Base-by-base conservation (phyloP, 2,888 invertebrate genomes). In the Raillietiella orientalis region DNA sequence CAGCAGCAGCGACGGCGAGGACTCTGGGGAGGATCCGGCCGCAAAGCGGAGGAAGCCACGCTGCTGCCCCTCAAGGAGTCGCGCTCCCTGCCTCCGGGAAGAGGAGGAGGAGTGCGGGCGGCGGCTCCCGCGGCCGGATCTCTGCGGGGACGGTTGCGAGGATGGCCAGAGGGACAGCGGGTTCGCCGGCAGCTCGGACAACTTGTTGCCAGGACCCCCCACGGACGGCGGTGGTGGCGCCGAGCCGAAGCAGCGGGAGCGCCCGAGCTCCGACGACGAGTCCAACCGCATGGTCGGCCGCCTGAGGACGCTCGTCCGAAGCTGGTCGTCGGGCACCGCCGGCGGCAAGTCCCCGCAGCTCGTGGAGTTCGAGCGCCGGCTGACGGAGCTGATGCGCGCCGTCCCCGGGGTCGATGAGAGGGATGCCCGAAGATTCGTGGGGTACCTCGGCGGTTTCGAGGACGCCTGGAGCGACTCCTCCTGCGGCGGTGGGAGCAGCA, bases 241-340 rank as follows among this genome's bases (percentile, higher is more conserved):
- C 25, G 6, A 20, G 10, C 23, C 32, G 27, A 12, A 32, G 29
- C 11, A 31, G 31, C 17, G 25, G 30, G 8, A 28, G 31, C n/a
- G n/a, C n/a, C n/a, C n/a, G 75, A 75, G 74, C 33, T 75, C 75
- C 3, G 77, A 79, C 40, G 79, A 79, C 42, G 79, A 79, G 49
- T 79, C 77, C 3, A 79, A 79, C 45, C 49, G 77, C 23, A 79
- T 79, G 77, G 79, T 79, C 77, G 71, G 69, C 19, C 77, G 75
- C n/a, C n/a, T n/a, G n/a, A n/a, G n/a, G n/a, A n/a, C n/a, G n/a
- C n/a, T n/a, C 14, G n/a, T 16, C 10, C 14, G n/a, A 24, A 13
- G 12, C 8, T 14, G n/a, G 14, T 9, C 25, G 12, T 8, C 14
- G 8, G 14, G 14, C 8, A 8, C 25, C 10, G 8, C 25, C 16